These are phyloP conservation scores for Pectinophora gossypiella DNA, from an alignment of 1,140 invertebrate species.

Conservation along the genomic window DNA sequence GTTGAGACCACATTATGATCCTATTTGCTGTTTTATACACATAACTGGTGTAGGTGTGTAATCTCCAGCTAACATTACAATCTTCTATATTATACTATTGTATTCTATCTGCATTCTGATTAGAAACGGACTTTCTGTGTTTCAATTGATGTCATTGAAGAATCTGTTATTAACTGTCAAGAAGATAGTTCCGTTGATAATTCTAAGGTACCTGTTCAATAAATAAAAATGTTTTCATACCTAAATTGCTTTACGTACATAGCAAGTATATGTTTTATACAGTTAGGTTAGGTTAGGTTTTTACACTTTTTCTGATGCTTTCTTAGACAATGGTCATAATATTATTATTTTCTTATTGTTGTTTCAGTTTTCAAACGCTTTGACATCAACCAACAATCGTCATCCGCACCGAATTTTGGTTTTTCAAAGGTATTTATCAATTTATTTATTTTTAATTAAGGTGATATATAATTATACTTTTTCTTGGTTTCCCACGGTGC, in stretches of 20 bases:
- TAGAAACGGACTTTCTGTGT: no score
- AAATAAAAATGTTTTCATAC: no score
- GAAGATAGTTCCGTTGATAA: no score
- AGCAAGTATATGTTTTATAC: no score
- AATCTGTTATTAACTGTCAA: no score
- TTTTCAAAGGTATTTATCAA: conserved; percentile 88
- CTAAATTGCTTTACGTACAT: no score
- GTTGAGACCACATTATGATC: conserved; percentile 32
- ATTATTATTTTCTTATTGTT: conserved; percentile 33
- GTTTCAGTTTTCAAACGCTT: conserved; percentile 90
- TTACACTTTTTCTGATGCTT: no score
- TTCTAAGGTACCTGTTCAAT: no score
- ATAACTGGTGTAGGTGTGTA: conserved; percentile 26
- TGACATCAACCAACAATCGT: conserved; percentile 84
- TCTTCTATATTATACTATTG: no score
- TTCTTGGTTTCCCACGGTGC: conserved; percentile 16
- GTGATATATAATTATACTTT: not conserved
- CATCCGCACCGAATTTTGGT: conserved; percentile 92
- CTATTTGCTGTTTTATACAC: conserved; percentile 52
- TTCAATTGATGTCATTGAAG: no score
- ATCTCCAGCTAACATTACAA: conserved; percentile 36
- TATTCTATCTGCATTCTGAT: no score
- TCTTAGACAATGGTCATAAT: not conserved
- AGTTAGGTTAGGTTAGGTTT: no score
- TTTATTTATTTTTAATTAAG: not conserved